Base-by-base conservation (phyloP, 2,113 vertebrate genomes). In the Aphelocoma coerulescens region DNA sequence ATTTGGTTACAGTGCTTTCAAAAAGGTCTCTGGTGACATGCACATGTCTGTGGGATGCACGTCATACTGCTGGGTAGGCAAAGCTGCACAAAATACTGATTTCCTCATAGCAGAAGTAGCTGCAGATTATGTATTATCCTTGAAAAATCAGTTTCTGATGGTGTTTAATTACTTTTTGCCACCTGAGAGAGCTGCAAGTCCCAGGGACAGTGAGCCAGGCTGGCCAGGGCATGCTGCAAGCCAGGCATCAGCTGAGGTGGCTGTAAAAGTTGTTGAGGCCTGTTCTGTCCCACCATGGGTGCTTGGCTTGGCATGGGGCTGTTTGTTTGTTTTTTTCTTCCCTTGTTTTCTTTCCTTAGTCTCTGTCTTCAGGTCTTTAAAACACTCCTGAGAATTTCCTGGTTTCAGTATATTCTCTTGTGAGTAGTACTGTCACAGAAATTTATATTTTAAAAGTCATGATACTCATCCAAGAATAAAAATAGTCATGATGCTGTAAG, bases 1-100 rank as follows among this genome's bases (percentile, higher is more conserved):
- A 98, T 98, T 92, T 49, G 44, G 88, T 98, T 97, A 98, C 84
- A 35, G 84, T 22, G 97, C 97, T 98, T 97, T 97, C 95, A 95
- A 0, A 81, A 93, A 97, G 81, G 85, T 96, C 96, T 93, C 82
- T 22, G 74, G 91, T 97, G 97, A 95, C 92, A 97, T 92, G 67
- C 92, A 75, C 96, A 48, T 21, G 74, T 93, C 96, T 96, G 93
- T 76, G 93, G 82, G 85, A 91, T 86, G 46, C 62, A 82, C 35
- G 3, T 91, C 49, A 6, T 16, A 8, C 52, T 81, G 49, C 80
- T 67, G 74, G 85, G 61, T 13, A 89, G 67, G 73, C 43, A 77
- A 66, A 85, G 61, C 63, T 85, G 87, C 33, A 74, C 85, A 83
- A 88, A 91, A 44, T 3, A n/a, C 46, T 46, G 37, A 39, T 67